These are phyloP conservation scores for Crypturellus undulatus DNA, from an alignment of 2,113 vertebrate species.

Conservation along the genomic window DNA sequence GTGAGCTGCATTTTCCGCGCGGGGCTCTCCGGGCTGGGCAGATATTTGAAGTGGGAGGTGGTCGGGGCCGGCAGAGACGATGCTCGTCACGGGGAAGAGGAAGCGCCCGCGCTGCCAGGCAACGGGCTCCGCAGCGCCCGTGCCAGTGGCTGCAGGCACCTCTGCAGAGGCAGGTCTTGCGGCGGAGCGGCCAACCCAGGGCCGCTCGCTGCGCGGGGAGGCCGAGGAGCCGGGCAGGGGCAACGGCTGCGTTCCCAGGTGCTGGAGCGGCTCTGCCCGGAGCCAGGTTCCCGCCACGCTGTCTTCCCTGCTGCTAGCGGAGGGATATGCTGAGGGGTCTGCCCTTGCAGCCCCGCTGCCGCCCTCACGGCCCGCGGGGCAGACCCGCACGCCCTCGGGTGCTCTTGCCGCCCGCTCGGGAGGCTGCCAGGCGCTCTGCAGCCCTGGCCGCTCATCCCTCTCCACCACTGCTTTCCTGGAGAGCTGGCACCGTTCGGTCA, in stretches of 20 bases:
- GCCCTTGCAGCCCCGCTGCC: fast-evolving
- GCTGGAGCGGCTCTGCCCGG: background rate
- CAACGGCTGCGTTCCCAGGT: background rate
- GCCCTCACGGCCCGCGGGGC: no score
- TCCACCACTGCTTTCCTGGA: fast-evolving
- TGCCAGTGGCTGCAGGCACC: slow-evolving; percentile 56
- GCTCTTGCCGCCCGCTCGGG: background rate
- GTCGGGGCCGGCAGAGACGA: slow-evolving; percentile 5
- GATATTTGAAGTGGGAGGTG: background rate
- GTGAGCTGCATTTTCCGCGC: fast-evolving
- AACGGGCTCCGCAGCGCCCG: slow-evolving; percentile 53
- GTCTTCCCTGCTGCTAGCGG: background rate
- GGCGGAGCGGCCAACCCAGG: background rate
- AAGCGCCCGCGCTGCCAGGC: slow-evolving; percentile 60
- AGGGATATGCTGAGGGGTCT: background rate
- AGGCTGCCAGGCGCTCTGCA: background rate
- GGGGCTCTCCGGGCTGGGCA: background rate
- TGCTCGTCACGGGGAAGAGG: slow-evolving; percentile 39
- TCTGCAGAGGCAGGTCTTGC: slow-evolving; percentile 67
- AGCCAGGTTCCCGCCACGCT: fast-evolving
- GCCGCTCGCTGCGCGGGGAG: background rate
- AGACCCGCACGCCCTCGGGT: no score
- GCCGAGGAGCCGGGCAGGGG: fast-evolving
- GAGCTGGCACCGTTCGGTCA: fast-evolving
- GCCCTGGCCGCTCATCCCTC: fast-evolving